Base-by-base conservation (phyloP, 2,113 vertebrate genomes). In the Rynchops niger region DNA sequence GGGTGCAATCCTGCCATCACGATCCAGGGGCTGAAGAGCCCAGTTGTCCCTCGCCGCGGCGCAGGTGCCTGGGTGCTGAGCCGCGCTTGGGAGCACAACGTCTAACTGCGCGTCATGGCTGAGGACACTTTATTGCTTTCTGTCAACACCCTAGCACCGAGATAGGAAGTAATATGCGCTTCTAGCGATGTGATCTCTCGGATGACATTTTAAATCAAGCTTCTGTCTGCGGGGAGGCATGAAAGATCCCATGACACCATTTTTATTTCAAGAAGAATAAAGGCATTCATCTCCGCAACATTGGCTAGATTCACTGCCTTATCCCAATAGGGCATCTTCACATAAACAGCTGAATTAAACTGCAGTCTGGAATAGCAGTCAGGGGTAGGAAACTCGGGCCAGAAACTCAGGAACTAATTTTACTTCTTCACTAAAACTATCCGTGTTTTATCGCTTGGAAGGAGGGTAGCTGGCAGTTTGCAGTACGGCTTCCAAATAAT, bases 201-300 rank as follows among this genome's bases (percentile, higher is more conserved):
- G 96, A 89, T 89, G 82, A 92, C 80, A 89, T 87, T 95, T 97
- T 97, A 96, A 96, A 97, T 95, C 96, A 96, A 78, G 85, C 82
- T 96, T 93, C 95, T 96, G 91, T 94, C 92, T 83, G 66, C 8
- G 12, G 82, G 79, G 88, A 93, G 71, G 86, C 78, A 49, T 89
- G 88, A 90, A 92, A 84, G 90, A 84, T 96, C 97, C 93, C 78
- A 74, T 92, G 96, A 93, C 88, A 95, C 92, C 90, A 62, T 95
- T 97, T 96, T 95, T 89, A 94, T 91, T 95, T 92, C 89, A 78
- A 72, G 92, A 97, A 97, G 96, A 97, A 97, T 95, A 95, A 96
- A 95, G 70, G 95, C 93, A 95, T 97, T 97, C 82, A 95, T 88
- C 77, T 96, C 65, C 0, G 3, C 95, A 95, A 78, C 87, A 53